Conservation (phyloP, 2,797 vertebrate genomes). For the Sebastes steindachneri region DNA sequence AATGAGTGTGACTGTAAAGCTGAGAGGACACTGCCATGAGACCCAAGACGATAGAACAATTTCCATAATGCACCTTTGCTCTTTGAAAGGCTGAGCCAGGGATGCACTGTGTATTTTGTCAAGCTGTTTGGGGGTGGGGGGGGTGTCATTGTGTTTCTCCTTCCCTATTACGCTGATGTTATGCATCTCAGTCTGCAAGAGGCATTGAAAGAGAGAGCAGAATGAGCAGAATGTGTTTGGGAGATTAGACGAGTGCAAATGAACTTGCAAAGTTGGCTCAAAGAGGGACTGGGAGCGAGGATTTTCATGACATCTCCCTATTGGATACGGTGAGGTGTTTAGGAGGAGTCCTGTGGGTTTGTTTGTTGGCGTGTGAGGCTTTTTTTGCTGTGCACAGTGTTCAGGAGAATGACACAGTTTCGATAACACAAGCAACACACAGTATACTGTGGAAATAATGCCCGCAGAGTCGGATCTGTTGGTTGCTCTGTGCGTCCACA, state of each 20-base stretch:
- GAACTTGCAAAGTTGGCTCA: constrained; percentile 31
- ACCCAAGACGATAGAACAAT: constrained; percentile 78
- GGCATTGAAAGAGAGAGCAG: constrained; percentile 15
- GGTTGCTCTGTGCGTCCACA: neutral
- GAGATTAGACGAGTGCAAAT: constrained; percentile 44
- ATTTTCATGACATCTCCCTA: constrained; percentile 17
- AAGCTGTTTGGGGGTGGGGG: constrained; percentile 60
- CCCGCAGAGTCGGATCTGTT: neutral
- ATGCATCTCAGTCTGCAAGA: constrained; percentile 15
- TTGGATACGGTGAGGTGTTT: constrained; percentile 4
- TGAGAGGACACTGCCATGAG: constrained; percentile 71
- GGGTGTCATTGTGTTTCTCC: constrained; percentile 18
- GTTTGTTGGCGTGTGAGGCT: constrained; percentile 8
- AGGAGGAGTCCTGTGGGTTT: neutral
- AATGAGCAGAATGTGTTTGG: constrained; percentile 11
- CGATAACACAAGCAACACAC: neutral
- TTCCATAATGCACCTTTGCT: constrained; percentile 88
- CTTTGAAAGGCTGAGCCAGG: constrained; percentile 81
- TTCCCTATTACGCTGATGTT: constrained; percentile 31
- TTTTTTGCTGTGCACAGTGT: neutral
- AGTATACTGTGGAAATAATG: neutral
- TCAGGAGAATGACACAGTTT: neutral
- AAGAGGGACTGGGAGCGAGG: neutral
- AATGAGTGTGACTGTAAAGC: constrained; percentile 65
- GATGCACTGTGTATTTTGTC: constrained; percentile 56